Conservation (phyloP, 2,888 invertebrate species). For the Bugulina stolonifera region DNA sequence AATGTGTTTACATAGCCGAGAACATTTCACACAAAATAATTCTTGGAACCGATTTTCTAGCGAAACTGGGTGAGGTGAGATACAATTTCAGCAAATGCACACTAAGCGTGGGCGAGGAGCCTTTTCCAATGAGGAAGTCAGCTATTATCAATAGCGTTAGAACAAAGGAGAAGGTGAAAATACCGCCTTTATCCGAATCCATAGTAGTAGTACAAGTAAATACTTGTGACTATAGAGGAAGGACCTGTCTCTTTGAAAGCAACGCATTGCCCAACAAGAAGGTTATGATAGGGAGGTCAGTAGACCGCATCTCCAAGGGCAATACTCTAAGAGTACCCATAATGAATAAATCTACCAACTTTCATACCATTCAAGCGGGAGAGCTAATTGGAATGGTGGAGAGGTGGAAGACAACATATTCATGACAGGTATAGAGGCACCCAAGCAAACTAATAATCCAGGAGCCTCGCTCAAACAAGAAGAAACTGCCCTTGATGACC, state of each 20-base stretch:
- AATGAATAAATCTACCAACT: neutral
- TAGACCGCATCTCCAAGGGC: too few species aligned
- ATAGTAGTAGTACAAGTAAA: neutral
- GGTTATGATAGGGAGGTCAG: neutral
- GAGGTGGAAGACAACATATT: neutral
- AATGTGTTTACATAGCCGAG: neutral
- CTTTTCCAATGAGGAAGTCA: neutral
- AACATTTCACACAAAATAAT: neutral
- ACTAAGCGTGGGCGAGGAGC: neutral
- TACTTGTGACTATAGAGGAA: neutral
- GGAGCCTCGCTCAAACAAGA: neutral
- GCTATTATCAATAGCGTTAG: neutral
- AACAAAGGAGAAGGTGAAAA: neutral
- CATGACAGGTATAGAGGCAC: neutral
- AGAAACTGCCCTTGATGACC: neutral
- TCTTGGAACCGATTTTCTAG: slow-evolving; percentile 3
- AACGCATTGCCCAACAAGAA: neutral
- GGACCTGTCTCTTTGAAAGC: neutral
- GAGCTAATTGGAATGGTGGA: neutral
- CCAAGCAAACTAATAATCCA: too few species aligned
- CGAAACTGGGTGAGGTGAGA: neutral
- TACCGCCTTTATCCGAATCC: neutral
- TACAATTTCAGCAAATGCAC: slow-evolving; percentile 14
- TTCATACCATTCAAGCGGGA: neutral
- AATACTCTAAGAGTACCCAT: neutral